phyloP scores from a whole-genome alignment of 1,140 invertebrate species.

The Laupala kohalensis region DNA sequence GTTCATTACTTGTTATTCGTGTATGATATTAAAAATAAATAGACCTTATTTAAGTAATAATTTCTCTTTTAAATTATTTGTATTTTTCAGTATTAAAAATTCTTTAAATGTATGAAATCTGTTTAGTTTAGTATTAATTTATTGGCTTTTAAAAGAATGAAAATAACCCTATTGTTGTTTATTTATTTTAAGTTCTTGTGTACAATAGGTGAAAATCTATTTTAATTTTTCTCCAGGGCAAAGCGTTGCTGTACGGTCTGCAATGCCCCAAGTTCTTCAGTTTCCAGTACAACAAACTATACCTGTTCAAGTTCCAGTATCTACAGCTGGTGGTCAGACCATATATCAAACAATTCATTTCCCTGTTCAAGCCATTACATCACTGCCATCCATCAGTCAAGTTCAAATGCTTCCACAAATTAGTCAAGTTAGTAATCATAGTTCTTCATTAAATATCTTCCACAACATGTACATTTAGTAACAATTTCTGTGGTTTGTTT shows the following conservation, averaged over 20 bases:
- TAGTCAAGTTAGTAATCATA: conserved; percentile 22
- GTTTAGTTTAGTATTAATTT: no score
- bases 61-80: no score
- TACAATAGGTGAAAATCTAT: no score
- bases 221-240: conserved; percentile 37
- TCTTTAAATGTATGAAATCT: no score
- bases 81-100: no score
- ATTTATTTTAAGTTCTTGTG: no score
- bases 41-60: no score
- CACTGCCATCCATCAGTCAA: conserved; percentile 35
- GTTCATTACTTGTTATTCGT: no score
- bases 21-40: no score
- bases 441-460: no score
- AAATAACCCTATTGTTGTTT: no score
- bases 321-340: conserved; percentile 77
- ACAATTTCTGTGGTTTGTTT: neutral
- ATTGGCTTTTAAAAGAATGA: no score
- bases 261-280: conserved; percentile 51
- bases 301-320: conserved; percentile 84
- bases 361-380: conserved; percentile 59
- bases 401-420: conserved; percentile 58
- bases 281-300: conserved; percentile 74
- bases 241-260: conserved; percentile 55
- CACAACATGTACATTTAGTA: neutral
- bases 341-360: conserved; percentile 87